Evolutionary conservation across 1,140 invertebrate species (phyloP).

Genomic region (Ceratosolen fusciceps): DNA sequence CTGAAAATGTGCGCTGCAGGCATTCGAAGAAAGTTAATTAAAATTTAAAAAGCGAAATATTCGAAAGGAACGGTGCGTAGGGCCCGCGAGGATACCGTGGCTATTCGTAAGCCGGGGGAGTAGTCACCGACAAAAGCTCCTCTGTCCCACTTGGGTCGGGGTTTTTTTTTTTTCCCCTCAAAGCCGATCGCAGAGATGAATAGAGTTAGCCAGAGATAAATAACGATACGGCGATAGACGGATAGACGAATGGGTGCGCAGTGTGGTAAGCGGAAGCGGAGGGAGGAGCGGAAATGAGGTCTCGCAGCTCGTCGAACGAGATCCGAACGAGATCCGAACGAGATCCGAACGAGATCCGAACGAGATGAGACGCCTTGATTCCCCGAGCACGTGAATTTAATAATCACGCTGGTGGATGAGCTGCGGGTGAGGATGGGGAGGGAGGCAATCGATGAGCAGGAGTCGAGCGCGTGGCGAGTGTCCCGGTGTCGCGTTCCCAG

Average conservation of each 20-base stretch:
- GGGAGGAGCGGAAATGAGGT: slow-evolving; percentile 15
- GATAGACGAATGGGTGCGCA: no score
- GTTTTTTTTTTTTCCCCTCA: background rate
- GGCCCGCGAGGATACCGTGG: background rate
- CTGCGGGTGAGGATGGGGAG: no score
- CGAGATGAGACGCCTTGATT: slow-evolving; percentile 9
- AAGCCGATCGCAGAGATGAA: background rate
- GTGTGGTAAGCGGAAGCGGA: background rate
- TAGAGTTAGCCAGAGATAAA: background rate
- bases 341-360: no score
- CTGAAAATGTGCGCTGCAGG: no score
- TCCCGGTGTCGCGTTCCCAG: no score
- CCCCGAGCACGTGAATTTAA: slow-evolving; percentile 25
- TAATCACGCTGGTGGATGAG: slow-evolving; percentile 4
- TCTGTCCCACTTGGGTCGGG: background rate
- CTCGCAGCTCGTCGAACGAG: background rate
- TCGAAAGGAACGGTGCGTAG: background rate
- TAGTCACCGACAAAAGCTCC: background rate
- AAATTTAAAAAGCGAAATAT: background rate
- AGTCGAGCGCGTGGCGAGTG: background rate
- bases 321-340: no score
- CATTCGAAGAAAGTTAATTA: background rate
- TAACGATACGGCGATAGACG: no score
- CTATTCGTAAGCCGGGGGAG: background rate
- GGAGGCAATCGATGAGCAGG: background rate